Evolutionary conservation across 2,113 vertebrate genomes (phyloP).

Genomic region (Salvator merianae): DNA sequence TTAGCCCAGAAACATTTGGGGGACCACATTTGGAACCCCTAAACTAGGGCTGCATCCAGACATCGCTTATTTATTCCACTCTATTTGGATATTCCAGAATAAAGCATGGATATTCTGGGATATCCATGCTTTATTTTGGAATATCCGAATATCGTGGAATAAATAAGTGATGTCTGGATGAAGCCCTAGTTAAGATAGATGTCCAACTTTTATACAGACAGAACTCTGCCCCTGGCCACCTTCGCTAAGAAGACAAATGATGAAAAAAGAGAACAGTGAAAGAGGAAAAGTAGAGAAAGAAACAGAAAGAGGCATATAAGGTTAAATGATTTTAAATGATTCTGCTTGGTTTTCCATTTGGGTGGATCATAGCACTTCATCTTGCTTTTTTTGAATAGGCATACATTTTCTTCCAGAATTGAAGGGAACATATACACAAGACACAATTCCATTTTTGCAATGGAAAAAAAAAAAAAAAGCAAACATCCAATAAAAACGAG

Average conservation of each 20-base stretch:
- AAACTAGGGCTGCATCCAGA: too few species aligned
- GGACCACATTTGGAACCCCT: too few species aligned
- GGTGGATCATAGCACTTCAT: conserved; percentile 33
- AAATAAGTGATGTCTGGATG: too few species aligned
- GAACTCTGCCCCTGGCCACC: not conserved
- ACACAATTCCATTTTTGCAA: conserved; percentile 52
- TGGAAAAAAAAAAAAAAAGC: conserved; percentile 52
- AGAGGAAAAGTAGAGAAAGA: not conserved
- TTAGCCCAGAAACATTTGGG: too few species aligned
- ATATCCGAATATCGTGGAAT: too few species aligned
- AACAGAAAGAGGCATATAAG: not conserved
- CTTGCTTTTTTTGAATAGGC: conserved; percentile 54
- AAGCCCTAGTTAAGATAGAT: too few species aligned
- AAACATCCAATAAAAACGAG: conserved; percentile 55
- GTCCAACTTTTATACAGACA: not conserved
- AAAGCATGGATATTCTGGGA: too few species aligned
- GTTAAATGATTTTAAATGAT: conserved; percentile 5
- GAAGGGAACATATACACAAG: conserved; percentile 50
- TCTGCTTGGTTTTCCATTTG: conserved; percentile 51
- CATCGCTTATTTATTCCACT: too few species aligned
- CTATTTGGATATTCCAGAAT: too few species aligned
- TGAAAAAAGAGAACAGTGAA: too few species aligned
- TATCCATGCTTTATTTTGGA: too few species aligned
- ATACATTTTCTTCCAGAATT: conserved; percentile 58
- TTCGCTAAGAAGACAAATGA: not conserved